Evolutionary conservation across 1,140 invertebrate species (phyloP).

Genomic region (Marisa cornuarietis): DNA sequence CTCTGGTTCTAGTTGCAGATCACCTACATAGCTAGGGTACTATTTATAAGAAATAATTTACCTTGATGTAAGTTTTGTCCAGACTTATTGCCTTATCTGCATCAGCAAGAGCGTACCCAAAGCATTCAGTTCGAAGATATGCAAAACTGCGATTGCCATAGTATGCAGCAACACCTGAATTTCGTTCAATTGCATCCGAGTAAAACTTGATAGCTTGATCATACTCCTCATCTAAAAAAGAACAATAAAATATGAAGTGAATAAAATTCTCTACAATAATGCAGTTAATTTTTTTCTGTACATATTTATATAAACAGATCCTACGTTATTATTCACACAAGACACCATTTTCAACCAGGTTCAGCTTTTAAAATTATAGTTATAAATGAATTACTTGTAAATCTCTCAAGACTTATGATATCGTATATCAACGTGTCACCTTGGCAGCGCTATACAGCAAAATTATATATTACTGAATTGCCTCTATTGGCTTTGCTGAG

Average conservation of each 20-base stretch:
- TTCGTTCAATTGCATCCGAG: constrained; percentile 87
- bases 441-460: no score
- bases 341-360: no score
- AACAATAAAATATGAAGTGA: constrained; percentile 29
- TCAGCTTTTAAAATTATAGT: no score
- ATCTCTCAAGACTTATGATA: no score
- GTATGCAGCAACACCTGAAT: constrained; percentile 77
- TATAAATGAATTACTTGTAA: no score
- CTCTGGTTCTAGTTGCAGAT: no score
- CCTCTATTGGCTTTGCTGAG: no score
- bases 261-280: background rate
- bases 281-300: background rate
- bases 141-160: constrained; percentile 94
- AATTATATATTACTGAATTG: no score
- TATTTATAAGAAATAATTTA: constrained; percentile 51
- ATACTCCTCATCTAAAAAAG: constrained; percentile 86
- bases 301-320: constrained; percentile 1
- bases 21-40: no score
- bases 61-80: constrained; percentile 91
- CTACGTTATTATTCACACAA: no score
- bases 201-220: constrained; percentile 89
- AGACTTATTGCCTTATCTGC: constrained; percentile 90
- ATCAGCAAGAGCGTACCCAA: constrained; percentile 91
- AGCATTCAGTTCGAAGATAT: constrained; percentile 90
- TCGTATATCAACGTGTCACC: no score